A percentile compares a stretch with the other conserved stretches of the same genome.
Conservation (phyloP, 2,113 vertebrate species). For the Enhydra lutris region DNA sequence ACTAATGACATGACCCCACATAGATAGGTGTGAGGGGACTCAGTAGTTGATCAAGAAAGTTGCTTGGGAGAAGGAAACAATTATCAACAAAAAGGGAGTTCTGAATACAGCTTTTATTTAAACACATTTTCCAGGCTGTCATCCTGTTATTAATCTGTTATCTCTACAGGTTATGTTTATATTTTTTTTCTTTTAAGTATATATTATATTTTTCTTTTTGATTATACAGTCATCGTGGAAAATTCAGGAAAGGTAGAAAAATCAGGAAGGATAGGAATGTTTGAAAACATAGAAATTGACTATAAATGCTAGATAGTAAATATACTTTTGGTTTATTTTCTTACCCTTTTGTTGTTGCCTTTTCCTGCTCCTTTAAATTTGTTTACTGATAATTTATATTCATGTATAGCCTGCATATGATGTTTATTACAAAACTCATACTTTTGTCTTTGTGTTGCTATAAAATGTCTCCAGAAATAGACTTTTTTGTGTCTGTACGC, state of each 20-base stretch:
- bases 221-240: neutral
- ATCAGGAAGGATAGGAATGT: neutral
- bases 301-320: neutral
- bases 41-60: neutral
- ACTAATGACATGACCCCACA: neutral
- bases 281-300: neutral
- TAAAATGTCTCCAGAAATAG: neutral
- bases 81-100: neutral
- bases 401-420: neutral
- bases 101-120: neutral
- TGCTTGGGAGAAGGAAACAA: neutral
- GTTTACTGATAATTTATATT: neutral
- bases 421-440: neutral
- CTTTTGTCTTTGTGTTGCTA: neutral
- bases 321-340: neutral
- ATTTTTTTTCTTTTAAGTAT: slow-evolving; percentile 18
- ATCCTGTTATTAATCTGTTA: neutral
- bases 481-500: neutral
- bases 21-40: neutral
- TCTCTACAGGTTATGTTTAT: neutral
- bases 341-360: neutral
- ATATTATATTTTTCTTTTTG: neutral
- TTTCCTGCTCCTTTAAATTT: neutral
- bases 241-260: neutral
- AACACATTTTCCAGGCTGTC: neutral